A percentile compares a stretch with the other conserved stretches of the same genome.
These are phyloP conservation scores for Clavelina lepadiformis DNA, from an alignment of 23 tunicate species.

Conservation along the genomic window DNA sequence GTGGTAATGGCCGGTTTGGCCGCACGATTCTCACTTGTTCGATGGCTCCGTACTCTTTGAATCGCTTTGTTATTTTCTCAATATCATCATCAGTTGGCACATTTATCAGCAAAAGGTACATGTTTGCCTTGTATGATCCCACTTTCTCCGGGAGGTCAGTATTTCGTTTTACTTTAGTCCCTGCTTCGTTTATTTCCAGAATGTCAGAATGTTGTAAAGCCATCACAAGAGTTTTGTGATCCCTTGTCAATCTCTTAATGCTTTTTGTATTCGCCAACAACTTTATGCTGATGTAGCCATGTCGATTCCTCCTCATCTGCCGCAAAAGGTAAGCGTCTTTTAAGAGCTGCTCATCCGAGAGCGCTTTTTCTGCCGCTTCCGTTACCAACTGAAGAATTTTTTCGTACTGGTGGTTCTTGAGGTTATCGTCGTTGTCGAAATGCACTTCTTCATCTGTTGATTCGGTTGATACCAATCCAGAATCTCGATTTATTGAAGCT, in stretches of 20 bases:
- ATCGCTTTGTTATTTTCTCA: conserved; percentile 24
- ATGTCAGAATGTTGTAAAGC: conserved; percentile 32
- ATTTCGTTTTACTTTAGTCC: conserved; percentile 36
- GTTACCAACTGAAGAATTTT: conserved; percentile 15
- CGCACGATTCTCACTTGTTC: conserved; percentile 49
- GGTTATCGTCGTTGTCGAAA: not conserved
- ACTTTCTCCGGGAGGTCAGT: conserved; percentile 12
- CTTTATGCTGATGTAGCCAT: conserved; percentile 52
- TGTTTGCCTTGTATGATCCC: conserved; percentile 4
- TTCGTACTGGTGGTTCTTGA: conserved; percentile 5
- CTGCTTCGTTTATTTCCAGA: conserved; percentile 36
- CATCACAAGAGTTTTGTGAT: conserved; percentile 16
- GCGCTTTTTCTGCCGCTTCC: conserved; percentile 26
- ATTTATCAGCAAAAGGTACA: conserved; percentile 20
- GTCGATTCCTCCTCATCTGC: conserved; percentile 38
- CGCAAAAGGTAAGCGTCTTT: conserved; percentile 46
- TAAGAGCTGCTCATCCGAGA: conserved; percentile 22
- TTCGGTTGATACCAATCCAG: conserved; percentile 43
- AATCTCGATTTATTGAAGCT: conserved; percentile 24
- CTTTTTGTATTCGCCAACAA: conserved; percentile 37
- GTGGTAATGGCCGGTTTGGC: conserved; percentile 44
- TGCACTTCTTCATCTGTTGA: conserved; percentile 42
- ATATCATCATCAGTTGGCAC: conserved; percentile 22
- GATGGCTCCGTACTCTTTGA: conserved; percentile 51
- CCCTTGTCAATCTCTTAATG: conserved; percentile 33